Conservation (phyloP, 2,113 vertebrate genomes). For the Cheilinus undulatus region DNA sequence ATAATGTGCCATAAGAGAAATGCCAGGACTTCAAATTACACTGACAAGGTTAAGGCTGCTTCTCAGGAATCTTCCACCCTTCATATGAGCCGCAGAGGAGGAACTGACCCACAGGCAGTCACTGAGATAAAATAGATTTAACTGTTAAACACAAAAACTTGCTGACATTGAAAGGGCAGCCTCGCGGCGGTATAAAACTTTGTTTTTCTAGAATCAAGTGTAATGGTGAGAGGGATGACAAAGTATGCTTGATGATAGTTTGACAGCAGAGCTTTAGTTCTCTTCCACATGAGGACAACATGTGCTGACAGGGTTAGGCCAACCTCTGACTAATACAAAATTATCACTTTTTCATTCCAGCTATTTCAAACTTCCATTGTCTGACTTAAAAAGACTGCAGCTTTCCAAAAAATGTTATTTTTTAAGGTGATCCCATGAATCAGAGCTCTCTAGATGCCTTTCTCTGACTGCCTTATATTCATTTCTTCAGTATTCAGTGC, state of each 20-base stretch:
- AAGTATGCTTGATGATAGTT: conserved; percentile 11
- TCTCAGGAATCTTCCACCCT: conserved; percentile 37
- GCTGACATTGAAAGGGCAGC: conserved; percentile 39
- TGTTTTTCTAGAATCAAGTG: conserved; percentile 14
- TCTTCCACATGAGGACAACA: conserved; percentile 18
- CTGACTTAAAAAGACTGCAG: background rate
- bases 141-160: conserved; percentile 14
- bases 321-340: conserved; percentile 3
- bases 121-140: conserved; percentile 21
- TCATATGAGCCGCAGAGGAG: conserved; percentile 14
- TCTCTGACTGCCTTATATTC: too few relatives aligned
- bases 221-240: conserved; percentile 33
- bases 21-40: conserved; percentile 39
- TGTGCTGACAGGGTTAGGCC: conserved; percentile 36
- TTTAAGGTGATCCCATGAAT: too few relatives aligned
- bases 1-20: conserved; percentile 25
- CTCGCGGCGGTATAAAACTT: conserved; percentile 1
- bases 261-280: conserved; percentile 38
- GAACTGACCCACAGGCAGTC: conserved; percentile 9
- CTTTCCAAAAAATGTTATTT: too few relatives aligned
- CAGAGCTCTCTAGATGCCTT: too few relatives aligned
- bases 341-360: background rate
- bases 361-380: conserved; percentile 20
- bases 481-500: too few relatives aligned
- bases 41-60: conserved; percentile 42